Evolutionary conservation across 1,140 invertebrate genomes (phyloP).

Genomic region (Physella acuta): DNA sequence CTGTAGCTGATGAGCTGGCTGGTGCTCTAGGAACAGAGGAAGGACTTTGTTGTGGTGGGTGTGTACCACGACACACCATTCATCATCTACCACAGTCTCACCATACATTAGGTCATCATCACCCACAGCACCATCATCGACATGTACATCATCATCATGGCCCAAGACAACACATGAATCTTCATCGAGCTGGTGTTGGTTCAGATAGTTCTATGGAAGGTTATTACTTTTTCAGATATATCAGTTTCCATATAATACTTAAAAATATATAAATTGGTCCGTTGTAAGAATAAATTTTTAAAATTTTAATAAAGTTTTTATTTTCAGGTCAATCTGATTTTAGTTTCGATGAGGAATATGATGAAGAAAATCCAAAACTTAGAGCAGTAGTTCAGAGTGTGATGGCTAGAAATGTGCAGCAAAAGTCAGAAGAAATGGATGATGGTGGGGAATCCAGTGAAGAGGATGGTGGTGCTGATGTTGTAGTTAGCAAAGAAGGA

Average conservation of each 20-base stretch:
- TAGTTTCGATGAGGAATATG: conserved; percentile 22
- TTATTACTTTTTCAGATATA: conserved; percentile 22
- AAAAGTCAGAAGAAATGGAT: conserved; percentile 46
- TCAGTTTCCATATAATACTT: no score
- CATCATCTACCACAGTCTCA: conserved; percentile 21
- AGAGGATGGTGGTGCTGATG: conserved; percentile 39
- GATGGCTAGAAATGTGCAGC: conserved; percentile 30
- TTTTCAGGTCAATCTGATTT: conserved; percentile 22
- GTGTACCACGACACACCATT: conserved; percentile 17
- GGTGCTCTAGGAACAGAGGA: conserved; percentile 21
- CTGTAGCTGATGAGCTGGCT: conserved; percentile 12
- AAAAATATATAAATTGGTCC: no score
- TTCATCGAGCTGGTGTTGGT: conserved; percentile 22
- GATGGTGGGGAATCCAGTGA: conserved; percentile 58
- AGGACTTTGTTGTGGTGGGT: conserved; percentile 16
- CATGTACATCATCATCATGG: conserved; percentile 14
- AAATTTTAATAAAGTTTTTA: no score
- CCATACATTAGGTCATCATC: conserved; percentile 12
- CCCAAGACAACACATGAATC: conserved; percentile 16
- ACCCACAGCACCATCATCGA: conserved; percentile 19
- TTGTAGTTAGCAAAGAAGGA: conserved; percentile 26
- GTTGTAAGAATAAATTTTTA: no score
- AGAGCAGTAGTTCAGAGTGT: conserved; percentile 23
- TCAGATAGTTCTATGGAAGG: conserved; percentile 34
- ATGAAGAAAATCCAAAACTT: conserved; percentile 23